Evolutionary conservation across 2,888 invertebrate genomes (phyloP).

Genomic region (Pseudococcus viburni): DNA sequence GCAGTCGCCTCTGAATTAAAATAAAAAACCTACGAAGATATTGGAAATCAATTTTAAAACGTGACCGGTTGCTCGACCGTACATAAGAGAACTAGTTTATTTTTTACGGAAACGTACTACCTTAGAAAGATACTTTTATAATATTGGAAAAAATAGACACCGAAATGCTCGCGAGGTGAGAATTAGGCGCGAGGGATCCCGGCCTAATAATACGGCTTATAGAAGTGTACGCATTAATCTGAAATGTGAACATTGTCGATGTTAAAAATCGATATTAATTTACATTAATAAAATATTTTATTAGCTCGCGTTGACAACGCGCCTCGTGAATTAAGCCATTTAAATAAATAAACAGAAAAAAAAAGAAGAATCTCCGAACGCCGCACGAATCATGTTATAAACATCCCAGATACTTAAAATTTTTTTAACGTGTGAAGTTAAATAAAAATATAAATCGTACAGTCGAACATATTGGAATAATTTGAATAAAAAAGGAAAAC

Average conservation of each 20-base stretch:
- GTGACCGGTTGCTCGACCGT: neutral
- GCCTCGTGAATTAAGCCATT: slow-evolving; percentile 3
- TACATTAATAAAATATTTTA: slow-evolving; percentile 50
- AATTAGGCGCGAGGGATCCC: neutral
- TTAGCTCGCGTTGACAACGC: neutral
- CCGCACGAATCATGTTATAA: neutral
- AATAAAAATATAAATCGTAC: neutral
- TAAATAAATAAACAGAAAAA: neutral
- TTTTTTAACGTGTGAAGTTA: neutral
- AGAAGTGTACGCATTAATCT: neutral
- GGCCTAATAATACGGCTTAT: neutral
- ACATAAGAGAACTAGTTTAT: neutral
- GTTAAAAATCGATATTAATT: slow-evolving; percentile 19
- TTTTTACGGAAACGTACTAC: too few species aligned
- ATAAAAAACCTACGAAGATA: slow-evolving; percentile 23
- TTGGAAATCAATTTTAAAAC: slow-evolving; percentile 45
- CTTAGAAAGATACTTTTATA: neutral
- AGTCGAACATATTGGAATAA: slow-evolving; percentile 4
- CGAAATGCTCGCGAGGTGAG: neutral
- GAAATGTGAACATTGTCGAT: slow-evolving; percentile 4
- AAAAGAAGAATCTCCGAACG: neutral
- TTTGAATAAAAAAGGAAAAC: slow-evolving; percentile 20
- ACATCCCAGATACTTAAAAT: neutral
- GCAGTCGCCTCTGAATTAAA: neutral
- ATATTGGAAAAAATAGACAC: neutral